Percentiles rank a stretch among this genome's conserved stretches.
These are phyloP conservation scores for Crypturellus undulatus DNA, from an alignment of 2,113 vertebrate species.

Conservation along the genomic window DNA sequence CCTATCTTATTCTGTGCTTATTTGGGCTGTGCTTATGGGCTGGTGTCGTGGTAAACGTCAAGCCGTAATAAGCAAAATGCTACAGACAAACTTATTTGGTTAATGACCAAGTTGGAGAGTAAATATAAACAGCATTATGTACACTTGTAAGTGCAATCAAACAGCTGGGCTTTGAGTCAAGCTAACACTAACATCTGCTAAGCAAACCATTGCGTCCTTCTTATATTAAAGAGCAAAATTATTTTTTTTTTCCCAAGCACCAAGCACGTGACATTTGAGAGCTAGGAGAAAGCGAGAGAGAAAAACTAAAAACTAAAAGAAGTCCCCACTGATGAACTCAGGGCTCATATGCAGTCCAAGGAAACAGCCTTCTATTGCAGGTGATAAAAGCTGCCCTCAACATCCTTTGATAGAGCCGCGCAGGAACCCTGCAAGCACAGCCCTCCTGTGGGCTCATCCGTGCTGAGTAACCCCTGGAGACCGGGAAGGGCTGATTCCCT, in stretches of 20 bases:
- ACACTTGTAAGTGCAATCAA: background rate
- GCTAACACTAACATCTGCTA: background rate
- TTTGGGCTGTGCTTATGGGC: background rate
- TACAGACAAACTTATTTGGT: slow-evolving; percentile 19
- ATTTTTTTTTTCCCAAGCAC: background rate
- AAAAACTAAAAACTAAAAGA: background rate
- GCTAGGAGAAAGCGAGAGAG: background rate
- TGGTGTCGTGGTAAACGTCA: background rate
- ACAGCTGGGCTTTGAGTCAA: background rate
- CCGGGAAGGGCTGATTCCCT: background rate
- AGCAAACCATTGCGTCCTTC: background rate
- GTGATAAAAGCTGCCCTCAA: slow-evolving; percentile 46
- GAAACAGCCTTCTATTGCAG: slow-evolving; percentile 19
- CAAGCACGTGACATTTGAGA: background rate
- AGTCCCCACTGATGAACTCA: background rate
- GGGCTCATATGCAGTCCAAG: background rate
- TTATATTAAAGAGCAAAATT: background rate
- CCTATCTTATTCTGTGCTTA: slow-evolving; percentile 1
- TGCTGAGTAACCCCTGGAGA: slow-evolving; percentile 46
- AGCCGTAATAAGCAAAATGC: background rate
- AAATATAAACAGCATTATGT: slow-evolving; percentile 1
- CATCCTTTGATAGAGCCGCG: background rate
- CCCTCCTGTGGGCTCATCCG: slow-evolving; percentile 71
- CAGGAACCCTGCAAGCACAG: slow-evolving; percentile 47
- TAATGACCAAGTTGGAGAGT: background rate